phyloP scores from a whole-genome alignment of 2,797 vertebrate genomes.

The Tarsius wallacei region DNA sequence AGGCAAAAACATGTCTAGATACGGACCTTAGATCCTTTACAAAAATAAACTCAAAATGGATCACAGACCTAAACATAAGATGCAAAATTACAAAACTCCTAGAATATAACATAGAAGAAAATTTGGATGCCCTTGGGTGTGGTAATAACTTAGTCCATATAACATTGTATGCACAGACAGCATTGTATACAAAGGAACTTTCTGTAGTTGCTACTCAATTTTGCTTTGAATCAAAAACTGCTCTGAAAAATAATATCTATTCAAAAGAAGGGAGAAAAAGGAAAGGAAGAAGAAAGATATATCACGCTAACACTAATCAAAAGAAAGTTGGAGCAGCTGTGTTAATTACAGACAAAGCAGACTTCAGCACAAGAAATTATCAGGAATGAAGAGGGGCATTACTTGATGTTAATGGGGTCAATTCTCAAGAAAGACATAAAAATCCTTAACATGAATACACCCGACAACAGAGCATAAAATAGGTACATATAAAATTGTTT shows the following conservation, averaged over 20 bases:
- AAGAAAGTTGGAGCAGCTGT: not conserved
- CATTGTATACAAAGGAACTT: not conserved
- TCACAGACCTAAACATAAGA: not conserved
- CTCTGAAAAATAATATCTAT: not conserved
- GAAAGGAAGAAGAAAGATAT: not conserved
- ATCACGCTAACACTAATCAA: not conserved
- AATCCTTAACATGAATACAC: not conserved
- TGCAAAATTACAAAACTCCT: not conserved
- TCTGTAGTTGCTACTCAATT: not conserved
- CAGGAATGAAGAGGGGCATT: not conserved
- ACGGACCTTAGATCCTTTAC: not conserved
- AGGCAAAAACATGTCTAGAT: not conserved
- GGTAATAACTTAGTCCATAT: not conserved
- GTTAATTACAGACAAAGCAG: not conserved
- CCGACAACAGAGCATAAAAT: not conserved
- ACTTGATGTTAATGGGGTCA: not conserved
- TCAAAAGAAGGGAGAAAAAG: not conserved
- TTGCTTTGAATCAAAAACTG: not conserved
- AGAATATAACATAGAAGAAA: not conserved
- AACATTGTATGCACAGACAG: not conserved
- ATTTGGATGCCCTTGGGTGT: no score
- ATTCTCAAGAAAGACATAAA: not conserved
- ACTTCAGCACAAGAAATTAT: not conserved
- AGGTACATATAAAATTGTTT: not conserved
- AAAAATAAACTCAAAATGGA: not conserved